A percentile compares a stretch with the other conserved stretches of the same genome.
These are phyloP conservation scores for Cygnus olor DNA, from an alignment of 2,797 vertebrate species.

Conservation along the genomic window DNA sequence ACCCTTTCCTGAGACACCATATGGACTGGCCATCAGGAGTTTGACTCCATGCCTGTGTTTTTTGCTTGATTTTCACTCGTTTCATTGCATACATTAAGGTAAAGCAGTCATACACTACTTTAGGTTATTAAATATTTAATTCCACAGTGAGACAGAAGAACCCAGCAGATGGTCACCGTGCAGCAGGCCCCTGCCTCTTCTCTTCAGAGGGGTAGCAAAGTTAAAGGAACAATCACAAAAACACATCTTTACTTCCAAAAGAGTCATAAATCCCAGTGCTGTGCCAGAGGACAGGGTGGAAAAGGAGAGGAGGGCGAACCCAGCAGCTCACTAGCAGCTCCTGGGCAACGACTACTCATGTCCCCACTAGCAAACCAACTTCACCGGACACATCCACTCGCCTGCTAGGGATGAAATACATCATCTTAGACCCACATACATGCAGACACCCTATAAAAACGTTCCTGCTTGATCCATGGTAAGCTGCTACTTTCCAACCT, in stretches of 20 bases:
- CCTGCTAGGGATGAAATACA: not conserved
- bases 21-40: not conserved
- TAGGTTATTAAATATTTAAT: constrained; percentile 30
- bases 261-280: not conserved
- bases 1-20: not conserved
- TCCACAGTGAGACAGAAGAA: not conserved
- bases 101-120: not conserved
- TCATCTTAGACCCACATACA: not conserved
- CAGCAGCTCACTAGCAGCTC: not conserved
- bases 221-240: not conserved
- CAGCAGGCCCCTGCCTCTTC: not conserved
- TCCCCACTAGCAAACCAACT: not conserved
- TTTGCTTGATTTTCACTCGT: not conserved
- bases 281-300: not conserved
- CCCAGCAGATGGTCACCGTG: constrained; percentile 32
- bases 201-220: not conserved
- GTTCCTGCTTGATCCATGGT: not conserved
- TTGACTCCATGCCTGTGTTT: accelerated
- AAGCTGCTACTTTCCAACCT: not conserved
- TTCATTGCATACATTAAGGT: not conserved
- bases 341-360: not conserved
- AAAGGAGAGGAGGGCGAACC: not conserved
- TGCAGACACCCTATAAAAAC: not conserved
- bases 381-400: not conserved
- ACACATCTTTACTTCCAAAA: not conserved